These are phyloP conservation scores for Fundulus diaphanus DNA, from an alignment of 2,797 vertebrate genomes.

Conservation along the genomic window DNA sequence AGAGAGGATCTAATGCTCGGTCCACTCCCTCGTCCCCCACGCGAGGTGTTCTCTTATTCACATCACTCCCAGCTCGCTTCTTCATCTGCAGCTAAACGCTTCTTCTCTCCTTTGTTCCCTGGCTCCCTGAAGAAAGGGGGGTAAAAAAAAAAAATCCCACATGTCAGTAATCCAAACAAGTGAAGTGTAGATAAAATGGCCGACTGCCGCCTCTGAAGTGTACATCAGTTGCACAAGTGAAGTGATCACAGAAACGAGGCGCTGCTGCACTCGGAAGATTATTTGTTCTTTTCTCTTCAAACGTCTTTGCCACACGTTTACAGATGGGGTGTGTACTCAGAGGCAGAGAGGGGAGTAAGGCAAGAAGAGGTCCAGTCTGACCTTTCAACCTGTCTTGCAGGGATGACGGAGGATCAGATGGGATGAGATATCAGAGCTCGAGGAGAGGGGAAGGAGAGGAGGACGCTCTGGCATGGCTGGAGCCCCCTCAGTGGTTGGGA, in stretches of 20 bases:
- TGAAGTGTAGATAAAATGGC: slow-evolving; percentile 61
- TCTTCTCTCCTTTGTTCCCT: slow-evolving; percentile 35
- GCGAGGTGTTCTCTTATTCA: slow-evolving; percentile 38
- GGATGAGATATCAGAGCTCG: slow-evolving; percentile 36
- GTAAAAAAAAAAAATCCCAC: slow-evolving; percentile 22
- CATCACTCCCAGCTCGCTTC: slow-evolving; percentile 45
- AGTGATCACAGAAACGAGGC: slow-evolving; percentile 50
- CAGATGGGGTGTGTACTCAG: not conserved
- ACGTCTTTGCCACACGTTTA: not conserved
- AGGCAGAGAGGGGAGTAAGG: slow-evolving; percentile 10
- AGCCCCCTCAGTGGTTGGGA: slow-evolving; percentile 74
- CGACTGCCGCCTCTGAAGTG: slow-evolving; percentile 54
- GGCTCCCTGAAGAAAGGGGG: slow-evolving; percentile 15
- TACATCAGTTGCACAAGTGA: slow-evolving; percentile 53
- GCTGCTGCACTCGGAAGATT: slow-evolving; percentile 40
- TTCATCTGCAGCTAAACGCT: slow-evolving; percentile 55
- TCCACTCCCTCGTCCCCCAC: slow-evolving; percentile 13
- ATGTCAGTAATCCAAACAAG: slow-evolving; percentile 41
- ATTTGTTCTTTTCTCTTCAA: slow-evolving; percentile 14
- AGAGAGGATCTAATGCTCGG: slow-evolving; percentile 34
- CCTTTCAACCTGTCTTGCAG: slow-evolving; percentile 49
- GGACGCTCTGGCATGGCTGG: slow-evolving; percentile 71
- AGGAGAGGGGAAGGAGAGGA: slow-evolving; percentile 34
- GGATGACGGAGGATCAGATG: slow-evolving; percentile 56
- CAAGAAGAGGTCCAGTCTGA: slow-evolving; percentile 33